Conservation (phyloP, 2,888 invertebrate genomes). For the Latrodectus hesperus region DNA sequence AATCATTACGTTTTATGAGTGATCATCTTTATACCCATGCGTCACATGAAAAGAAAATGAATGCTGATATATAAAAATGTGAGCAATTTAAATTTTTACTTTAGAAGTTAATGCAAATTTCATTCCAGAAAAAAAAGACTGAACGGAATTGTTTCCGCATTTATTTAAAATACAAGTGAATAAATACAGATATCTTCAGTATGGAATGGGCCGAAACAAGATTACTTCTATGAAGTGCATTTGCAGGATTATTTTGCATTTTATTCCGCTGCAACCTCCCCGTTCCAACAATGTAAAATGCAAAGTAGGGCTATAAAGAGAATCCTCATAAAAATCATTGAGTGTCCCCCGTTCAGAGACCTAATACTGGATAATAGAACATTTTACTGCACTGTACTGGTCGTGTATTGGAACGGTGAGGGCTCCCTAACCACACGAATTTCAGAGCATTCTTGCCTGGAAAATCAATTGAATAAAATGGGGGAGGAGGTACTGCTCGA, state of each 20-base stretch:
- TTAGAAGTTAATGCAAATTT: too few species aligned
- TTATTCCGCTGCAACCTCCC: conserved; percentile 15
- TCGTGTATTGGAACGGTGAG: background rate
- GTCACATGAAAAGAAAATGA: background rate
- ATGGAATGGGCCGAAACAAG: too few species aligned
- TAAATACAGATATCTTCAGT: too few species aligned
- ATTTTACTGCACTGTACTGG: conserved; percentile 43
- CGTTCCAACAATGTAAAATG: conserved; percentile 27
- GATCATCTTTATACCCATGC: too few species aligned
- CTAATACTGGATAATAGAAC: conserved; percentile 59
- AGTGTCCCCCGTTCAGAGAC: conserved; percentile 17
- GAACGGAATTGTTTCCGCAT: too few species aligned
- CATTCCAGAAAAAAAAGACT: too few species aligned
- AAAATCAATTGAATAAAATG: conserved; percentile 65
- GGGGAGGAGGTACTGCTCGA: conserved; percentile 8
- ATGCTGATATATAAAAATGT: background rate
- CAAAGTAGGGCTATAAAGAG: conserved; percentile 47
- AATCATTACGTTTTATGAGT: too few species aligned
- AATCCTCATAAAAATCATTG: conserved; percentile 57
- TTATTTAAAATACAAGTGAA: too few species aligned
- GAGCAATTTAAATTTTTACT: too few species aligned
- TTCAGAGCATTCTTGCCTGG: conserved; percentile 22
- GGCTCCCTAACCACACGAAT: conserved; percentile 15
- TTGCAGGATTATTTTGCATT: conserved; percentile 39
- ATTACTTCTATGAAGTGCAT: conserved; percentile 13